Percentiles rank a stretch among this genome's conserved stretches.
Evolutionary conservation across 2,797 vertebrate genomes (phyloP).

Genomic region (Artibeus lituratus): DNA sequence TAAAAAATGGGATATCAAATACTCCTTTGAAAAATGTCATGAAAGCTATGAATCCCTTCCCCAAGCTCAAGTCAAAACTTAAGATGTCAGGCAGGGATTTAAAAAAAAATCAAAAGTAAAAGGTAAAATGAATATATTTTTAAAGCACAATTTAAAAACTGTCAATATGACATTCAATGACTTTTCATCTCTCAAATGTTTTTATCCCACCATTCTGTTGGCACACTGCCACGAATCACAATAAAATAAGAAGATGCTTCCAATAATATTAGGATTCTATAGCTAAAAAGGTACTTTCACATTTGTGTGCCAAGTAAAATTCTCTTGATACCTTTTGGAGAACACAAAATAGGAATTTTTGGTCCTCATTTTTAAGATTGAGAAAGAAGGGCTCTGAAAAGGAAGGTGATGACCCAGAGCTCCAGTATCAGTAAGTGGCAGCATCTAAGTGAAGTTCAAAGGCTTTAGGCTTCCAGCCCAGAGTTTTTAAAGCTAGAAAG

Average conservation of each 20-base stretch:
- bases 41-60: constrained; percentile 45
- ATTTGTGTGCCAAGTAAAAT: neutral
- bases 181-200: constrained; percentile 27
- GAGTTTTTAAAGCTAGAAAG: neutral
- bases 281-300: neutral
- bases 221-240: constrained; percentile 29
- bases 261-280: neutral
- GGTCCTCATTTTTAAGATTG: neutral
- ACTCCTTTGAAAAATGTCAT: constrained; percentile 58
- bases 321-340: neutral
- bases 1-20: constrained; percentile 48
- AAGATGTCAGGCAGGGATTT: constrained; percentile 47
- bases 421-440: neutral
- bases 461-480: neutral
- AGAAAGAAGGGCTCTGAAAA: neutral
- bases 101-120: constrained; percentile 36
- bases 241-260: constrained; percentile 19
- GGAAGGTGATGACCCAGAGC: neutral
- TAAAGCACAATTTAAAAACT: constrained; percentile 44
- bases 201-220: constrained; percentile 11
- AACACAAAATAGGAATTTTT: neutral
- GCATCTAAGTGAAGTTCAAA: neutral
- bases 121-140: constrained; percentile 48
- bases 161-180: neutral
- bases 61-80: constrained; percentile 51